phyloP scores from a whole-genome alignment of 2,797 vertebrate species.

The Tarsius wallacei region DNA sequence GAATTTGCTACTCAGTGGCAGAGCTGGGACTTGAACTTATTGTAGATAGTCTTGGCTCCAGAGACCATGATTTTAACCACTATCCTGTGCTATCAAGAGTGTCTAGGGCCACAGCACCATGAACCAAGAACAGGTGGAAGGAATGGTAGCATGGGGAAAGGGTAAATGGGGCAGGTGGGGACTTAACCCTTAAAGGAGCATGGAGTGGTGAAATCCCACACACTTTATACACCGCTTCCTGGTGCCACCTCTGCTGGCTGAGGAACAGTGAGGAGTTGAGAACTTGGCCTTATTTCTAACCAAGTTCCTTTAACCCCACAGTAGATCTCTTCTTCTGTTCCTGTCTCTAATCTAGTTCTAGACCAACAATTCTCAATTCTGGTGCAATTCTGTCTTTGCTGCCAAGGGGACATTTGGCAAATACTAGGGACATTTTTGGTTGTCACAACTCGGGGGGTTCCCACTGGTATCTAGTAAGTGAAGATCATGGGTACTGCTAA shows the following conservation, averaged over 20 bases:
- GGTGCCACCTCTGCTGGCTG: neutral
- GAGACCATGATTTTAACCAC: neutral
- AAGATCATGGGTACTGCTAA: neutral
- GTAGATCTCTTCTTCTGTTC: neutral
- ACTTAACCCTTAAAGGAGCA: neutral
- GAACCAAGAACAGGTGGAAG: neutral
- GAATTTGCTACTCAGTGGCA: neutral
- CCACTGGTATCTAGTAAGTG: neutral
- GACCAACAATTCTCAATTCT: neutral
- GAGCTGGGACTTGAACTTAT: neutral
- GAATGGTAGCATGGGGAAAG: neutral
- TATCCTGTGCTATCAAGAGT: neutral
- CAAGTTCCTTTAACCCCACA: neutral
- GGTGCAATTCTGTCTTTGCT: neutral
- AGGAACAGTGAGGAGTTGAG: neutral
- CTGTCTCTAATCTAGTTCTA: constrained; percentile 46
- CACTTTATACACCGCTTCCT: neutral
- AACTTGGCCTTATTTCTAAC: neutral
- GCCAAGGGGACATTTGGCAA: neutral
- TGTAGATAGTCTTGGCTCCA: neutral
- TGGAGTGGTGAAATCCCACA: neutral
- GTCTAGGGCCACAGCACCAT: neutral
- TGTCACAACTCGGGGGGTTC: neutral
- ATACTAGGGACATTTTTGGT: neutral
- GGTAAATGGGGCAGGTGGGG: neutral